A percentile compares a stretch with the other conserved stretches of the same genome.
These are phyloP conservation scores for Drosophila colorata DNA, from an alignment of 2,888 invertebrate species.

Conservation along the genomic window DNA sequence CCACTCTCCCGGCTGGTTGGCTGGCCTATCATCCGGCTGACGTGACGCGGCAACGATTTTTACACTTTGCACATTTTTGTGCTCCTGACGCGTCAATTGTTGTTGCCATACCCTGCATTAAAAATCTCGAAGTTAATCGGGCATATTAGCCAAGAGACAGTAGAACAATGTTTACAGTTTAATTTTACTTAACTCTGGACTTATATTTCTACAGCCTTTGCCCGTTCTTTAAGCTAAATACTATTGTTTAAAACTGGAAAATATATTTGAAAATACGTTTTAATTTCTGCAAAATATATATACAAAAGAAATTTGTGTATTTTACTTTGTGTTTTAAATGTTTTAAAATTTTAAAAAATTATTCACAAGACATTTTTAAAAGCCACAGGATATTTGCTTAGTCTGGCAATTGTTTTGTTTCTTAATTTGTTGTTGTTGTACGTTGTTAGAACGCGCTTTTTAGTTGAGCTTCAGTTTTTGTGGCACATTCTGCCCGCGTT, in stretches of 20 bases:
- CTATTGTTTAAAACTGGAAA: slow-evolving; percentile 67
- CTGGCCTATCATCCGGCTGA: slow-evolving; percentile 72
- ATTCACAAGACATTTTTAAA: too few species aligned
- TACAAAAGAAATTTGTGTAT: too few species aligned
- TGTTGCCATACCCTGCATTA: slow-evolving; percentile 27
- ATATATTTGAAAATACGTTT: slow-evolving; percentile 64
- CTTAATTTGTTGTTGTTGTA: slow-evolving; percentile 9
- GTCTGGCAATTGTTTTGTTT: slow-evolving; percentile 1
- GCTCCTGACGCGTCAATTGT: slow-evolving; percentile 42
- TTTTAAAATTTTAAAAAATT: too few species aligned
- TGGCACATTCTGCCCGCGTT: slow-evolving; percentile 52
- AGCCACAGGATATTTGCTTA: slow-evolving; percentile 6
- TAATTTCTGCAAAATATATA: too few species aligned
- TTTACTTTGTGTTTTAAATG: too few species aligned
- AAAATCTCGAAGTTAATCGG: not conserved
- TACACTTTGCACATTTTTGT: slow-evolving; percentile 73
- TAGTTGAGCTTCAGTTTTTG: slow-evolving; percentile 60
- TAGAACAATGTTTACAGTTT: not conserved
- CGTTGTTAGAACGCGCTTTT: slow-evolving; percentile 51
- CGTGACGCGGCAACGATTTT: slow-evolving; percentile 75
- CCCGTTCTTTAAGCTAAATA: slow-evolving; percentile 39
- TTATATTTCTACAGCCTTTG: not conserved
- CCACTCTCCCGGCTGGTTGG: slow-evolving; percentile 33
- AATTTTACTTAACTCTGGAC: not conserved
- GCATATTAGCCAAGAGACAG: not conserved